Conservation (phyloP, 37 sponge, comb jelly and placozoan genomes). For the Diacarnus erythraeanus region DNA sequence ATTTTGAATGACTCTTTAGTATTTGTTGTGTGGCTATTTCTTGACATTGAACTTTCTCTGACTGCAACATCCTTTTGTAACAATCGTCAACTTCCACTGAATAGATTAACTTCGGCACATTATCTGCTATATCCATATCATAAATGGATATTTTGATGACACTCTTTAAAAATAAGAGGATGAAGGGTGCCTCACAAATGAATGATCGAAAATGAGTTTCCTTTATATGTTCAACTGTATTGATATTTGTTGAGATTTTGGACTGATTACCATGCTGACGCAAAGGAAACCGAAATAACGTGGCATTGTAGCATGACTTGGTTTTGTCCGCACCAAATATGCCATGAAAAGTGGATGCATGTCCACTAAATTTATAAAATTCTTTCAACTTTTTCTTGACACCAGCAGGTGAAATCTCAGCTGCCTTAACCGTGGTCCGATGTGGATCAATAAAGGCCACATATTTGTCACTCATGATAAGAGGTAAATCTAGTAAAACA, state of each 20-base stretch:
- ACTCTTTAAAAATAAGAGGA: slow-evolving; percentile 67
- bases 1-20: neutral
- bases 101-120: neutral
- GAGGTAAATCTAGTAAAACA: slow-evolving; percentile 76
- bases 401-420: slow-evolving; percentile 12
- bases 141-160: slow-evolving; percentile 43
- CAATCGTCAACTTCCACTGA: neutral
- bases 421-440: neutral
- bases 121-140: neutral
- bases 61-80: neutral
- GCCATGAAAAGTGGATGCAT: slow-evolving; percentile 30
- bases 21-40: neutral
- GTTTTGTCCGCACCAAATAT: slow-evolving; percentile 26
- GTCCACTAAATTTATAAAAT: slow-evolving; percentile 27
- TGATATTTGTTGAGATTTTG: slow-evolving; percentile 21
- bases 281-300: slow-evolving; percentile 82
- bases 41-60: neutral
- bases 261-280: slow-evolving; percentile 37
- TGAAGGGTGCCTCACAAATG: slow-evolving; percentile 34
- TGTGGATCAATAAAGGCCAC: slow-evolving; percentile 69
- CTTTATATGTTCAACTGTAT: slow-evolving; percentile 31
- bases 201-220: slow-evolving; percentile 49
- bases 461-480: slow-evolving; percentile 48
- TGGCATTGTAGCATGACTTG: slow-evolving; percentile 35
- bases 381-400: slow-evolving; percentile 11